Conservation (phyloP, 2,888 invertebrate species). For the Chirona hameri region DNA sequence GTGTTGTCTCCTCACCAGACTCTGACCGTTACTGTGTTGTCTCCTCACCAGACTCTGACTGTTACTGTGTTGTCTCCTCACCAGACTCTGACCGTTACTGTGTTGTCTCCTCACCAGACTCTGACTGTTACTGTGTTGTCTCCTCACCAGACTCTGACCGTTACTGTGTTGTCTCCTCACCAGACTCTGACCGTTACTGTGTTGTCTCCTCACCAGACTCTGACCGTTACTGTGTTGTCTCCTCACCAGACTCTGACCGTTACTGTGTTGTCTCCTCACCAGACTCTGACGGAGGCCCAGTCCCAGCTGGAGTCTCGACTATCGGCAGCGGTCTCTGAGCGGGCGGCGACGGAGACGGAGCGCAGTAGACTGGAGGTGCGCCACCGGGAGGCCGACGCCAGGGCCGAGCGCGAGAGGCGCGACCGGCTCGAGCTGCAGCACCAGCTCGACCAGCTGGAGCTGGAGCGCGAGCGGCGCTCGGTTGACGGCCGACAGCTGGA, state of each 20-base stretch:
- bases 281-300: slow-evolving; percentile 30
- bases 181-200: too few species aligned
- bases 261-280: not conserved
- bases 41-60: too few species aligned
- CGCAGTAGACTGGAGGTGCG: not conserved
- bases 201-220: too few species aligned
- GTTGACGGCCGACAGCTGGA: not conserved
- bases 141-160: too few species aligned
- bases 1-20: too few species aligned
- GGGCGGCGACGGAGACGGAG: slow-evolving; percentile 37
- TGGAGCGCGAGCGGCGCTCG: not conserved
- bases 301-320: slow-evolving; percentile 31
- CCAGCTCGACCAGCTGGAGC: slow-evolving; percentile 7
- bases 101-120: too few species aligned
- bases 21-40: too few species aligned
- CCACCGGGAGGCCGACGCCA: slow-evolving; percentile 22
- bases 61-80: too few species aligned
- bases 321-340: slow-evolving; percentile 31
- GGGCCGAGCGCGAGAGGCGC: slow-evolving; percentile 27
- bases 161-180: too few species aligned
- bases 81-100: slow-evolving; percentile 28
- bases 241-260: too few species aligned
- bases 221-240: too few species aligned
- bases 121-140: too few species aligned
- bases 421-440: slow-evolving; percentile 2